Evolutionary conservation across 2,113 vertebrate genomes (phyloP), one percentile per base, ranked within the genome.

Genomic region (Equus przewalskii): DNA sequence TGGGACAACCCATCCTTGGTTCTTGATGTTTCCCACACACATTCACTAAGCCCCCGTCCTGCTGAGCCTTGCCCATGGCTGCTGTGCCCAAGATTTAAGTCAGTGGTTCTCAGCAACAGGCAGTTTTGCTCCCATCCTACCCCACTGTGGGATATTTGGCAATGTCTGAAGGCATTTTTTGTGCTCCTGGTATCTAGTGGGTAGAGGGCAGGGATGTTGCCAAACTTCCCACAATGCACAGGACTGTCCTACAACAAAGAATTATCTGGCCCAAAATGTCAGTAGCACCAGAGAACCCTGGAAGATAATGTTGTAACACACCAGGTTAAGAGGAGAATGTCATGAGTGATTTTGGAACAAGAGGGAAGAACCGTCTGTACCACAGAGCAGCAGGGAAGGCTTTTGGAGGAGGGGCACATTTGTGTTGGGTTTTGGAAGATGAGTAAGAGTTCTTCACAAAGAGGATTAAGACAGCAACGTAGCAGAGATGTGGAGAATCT

Each of bases 291-390:
- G 7, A 64, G 46, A 33, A 36, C 11, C 30, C 3, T 16, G 22
- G 26, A 28, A 30, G 33, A 24, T 33, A 5, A 46, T 18, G 0
- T 13, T 70, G 22, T 33, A 28, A 19, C 0, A 1, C 26, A 10
- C 36, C 5, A 0, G 13, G 24, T n/a, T 70, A 26, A 60, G 49
- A 41, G 44, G 49, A 49, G 14, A 19, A 5, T 67, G 65, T 19
- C n/a, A 14, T 18, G 15, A 13, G 85, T 16, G 19, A 24, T 19
- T 41, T 44, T 44, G 36, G 33, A 30, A 24, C 5, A 15, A 3
- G 18, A 54, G 28, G 12, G 11, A 73, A 79, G 65, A 83, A 1
- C 41, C 60, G 51, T 2, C 7, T 44, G 30, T n/a, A 69, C 69
- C 6, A 1, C 19, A 28, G 51, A n/a, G 46, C 41, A 8, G 3